A percentile compares a stretch with the other conserved stretches of the same genome.
Evolutionary conservation across 92 coral and sea anemone genomes (phyloP).

Genomic region (Parazoanthus atlanticus): DNA sequence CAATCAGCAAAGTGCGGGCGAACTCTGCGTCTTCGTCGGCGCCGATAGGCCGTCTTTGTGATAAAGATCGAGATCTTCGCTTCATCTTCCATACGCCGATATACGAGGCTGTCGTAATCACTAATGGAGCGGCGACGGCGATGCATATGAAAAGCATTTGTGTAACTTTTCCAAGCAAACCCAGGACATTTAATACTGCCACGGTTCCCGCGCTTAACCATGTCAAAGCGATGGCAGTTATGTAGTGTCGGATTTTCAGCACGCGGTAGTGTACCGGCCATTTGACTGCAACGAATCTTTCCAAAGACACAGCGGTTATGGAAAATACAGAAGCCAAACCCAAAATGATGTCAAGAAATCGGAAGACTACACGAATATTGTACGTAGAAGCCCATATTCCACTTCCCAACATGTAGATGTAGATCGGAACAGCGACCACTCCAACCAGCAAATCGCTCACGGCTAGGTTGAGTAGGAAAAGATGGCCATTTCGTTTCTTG

Average conservation of each 20-base stretch:
- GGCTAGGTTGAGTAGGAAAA: constrained; percentile 17
- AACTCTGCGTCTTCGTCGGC: constrained; percentile 58
- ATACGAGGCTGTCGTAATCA: constrained; percentile 66
- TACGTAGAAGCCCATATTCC: not conserved
- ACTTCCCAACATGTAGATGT: constrained; percentile 28
- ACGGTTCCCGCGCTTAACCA: constrained; percentile 67
- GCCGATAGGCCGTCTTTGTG: constrained; percentile 42
- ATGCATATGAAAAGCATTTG: constrained; percentile 64
- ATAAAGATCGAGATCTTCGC: constrained; percentile 57
- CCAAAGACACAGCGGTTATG: constrained; percentile 62
- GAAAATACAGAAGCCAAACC: constrained; percentile 71
- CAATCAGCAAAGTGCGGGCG: constrained; percentile 69
- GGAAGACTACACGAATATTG: not conserved
- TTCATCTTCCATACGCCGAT: constrained; percentile 61
- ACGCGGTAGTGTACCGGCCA: constrained; percentile 55
- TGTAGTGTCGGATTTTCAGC: constrained; percentile 32
- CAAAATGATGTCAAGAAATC: constrained; percentile 53
- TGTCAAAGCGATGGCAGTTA: constrained; percentile 38
- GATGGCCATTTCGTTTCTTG: constrained; percentile 4
- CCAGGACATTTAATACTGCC: constrained; percentile 66
- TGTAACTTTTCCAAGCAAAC: constrained; percentile 49
- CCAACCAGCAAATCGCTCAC: constrained; percentile 31
- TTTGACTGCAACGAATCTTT: constrained; percentile 57
- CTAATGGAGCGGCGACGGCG: constrained; percentile 55
- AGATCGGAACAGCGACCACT: constrained; percentile 11